Evolutionary conservation across 2,113 vertebrate species (phyloP), one percentile per base, ranked within the genome.

Genomic region (Pterocles gutturalis): DNA sequence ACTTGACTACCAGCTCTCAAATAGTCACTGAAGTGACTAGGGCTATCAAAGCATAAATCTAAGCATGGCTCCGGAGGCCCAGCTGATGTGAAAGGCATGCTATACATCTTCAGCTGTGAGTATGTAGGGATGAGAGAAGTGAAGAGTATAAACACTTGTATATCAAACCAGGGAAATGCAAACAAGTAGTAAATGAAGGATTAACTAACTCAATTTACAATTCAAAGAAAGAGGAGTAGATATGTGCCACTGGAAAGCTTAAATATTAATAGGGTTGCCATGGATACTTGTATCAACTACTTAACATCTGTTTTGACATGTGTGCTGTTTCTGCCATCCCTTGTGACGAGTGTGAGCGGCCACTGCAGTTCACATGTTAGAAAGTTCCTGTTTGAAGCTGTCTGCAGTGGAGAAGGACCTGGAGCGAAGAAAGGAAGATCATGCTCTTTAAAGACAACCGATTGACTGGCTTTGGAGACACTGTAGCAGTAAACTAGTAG

Each of bases 131-230:
- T 14, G 70, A 64, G 54, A 70, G 89, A 87, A 83, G 81, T 5
- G 24, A 31, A 84, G 92, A 67, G 53, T 31, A 89, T 45, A 57
- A 91, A 90, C 58, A 80, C 55, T 53, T 61, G 80, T 10, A 13
- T 88, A 46, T 78, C 79, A 89, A 87, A 85, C 69, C 89, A 90
- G 87, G 93, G 57, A 94, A 97, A 91, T 96, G 86, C 79, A 96
- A 97, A 97, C 94, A 87, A 92, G 83, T 75, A 81, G 90, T 93
- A 92, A 96, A 96, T 34, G 89, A 73, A 91, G 82, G 90, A 95
- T 94, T 96, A 85, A 75, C 78, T 96, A 87, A 95, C 93, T 58
- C 66, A 8, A 93, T 96, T 96, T 96, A 82, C 94, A 97, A 97
- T 93, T 96, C 93, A 95, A 95, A 96, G 92, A 48, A 87, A 96